Conservation (phyloP, 2,888 invertebrate genomes). For the Eumacrocentrus americanus region DNA sequence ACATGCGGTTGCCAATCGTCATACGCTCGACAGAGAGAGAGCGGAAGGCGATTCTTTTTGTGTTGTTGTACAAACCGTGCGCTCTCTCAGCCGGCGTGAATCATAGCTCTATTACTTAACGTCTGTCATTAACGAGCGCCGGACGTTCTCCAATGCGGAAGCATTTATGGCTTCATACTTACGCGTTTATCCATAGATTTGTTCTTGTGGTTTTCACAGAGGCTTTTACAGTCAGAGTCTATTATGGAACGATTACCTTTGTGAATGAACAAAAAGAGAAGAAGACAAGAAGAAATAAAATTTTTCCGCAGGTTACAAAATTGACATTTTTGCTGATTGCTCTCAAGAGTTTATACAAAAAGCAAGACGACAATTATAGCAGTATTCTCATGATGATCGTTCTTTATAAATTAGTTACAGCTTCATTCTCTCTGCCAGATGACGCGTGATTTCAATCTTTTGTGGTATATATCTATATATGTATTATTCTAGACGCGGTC, state of each 20-base stretch:
- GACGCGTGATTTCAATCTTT: slow-evolving; percentile 15
- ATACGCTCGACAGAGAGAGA: slow-evolving; percentile 9
- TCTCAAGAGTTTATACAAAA: too few relatives aligned
- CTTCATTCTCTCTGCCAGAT: slow-evolving; percentile 12
- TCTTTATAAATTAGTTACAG: slow-evolving; percentile 10
- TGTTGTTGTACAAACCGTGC: slow-evolving; percentile 7
- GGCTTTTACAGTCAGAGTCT: slow-evolving; percentile 9
- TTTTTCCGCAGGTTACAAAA: slow-evolving; percentile 5
- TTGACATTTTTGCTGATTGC: background rate
- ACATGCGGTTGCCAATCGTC: background rate
- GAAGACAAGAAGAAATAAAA: slow-evolving; percentile 7
- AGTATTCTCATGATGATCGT: background rate
- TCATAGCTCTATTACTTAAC: slow-evolving; percentile 30
- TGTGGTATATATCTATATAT: background rate
- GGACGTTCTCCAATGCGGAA: slow-evolving; percentile 30
- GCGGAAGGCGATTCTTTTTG: slow-evolving; percentile 24
- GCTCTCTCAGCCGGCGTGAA: slow-evolving; percentile 21
- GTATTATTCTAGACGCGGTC: too few relatives aligned
- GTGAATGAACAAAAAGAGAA: slow-evolving; percentile 4
- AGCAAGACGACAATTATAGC: background rate
- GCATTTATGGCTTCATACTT: slow-evolving; percentile 27
- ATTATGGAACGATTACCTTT: slow-evolving; percentile 21
- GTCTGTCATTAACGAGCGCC: slow-evolving; percentile 28
- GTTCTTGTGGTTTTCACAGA: slow-evolving; percentile 21
- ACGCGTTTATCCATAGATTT: slow-evolving; percentile 27